Evolutionary conservation across 2,113 vertebrate genomes (phyloP).

Genomic region (Arenaria interpres): DNA sequence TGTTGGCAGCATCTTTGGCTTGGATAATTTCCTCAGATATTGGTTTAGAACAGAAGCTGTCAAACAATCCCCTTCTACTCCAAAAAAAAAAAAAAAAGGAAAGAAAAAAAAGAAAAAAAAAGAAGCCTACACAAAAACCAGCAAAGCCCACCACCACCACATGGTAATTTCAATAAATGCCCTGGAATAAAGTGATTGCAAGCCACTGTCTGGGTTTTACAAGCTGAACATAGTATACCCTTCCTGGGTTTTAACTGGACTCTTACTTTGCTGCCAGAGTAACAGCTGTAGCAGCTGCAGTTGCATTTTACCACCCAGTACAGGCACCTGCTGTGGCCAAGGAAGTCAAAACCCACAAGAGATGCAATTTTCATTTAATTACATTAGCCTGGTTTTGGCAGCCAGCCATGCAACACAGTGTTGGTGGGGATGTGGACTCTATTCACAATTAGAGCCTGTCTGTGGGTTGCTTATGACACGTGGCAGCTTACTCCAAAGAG

Average conservation of each 20-base stretch:
- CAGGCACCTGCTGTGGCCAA: conserved; percentile 61
- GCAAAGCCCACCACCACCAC: background rate
- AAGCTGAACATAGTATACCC: conserved; percentile 44
- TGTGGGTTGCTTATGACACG: background rate
- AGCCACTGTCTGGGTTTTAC: conserved; percentile 6
- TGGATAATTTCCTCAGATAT: conserved; percentile 2
- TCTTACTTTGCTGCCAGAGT: conserved; percentile 43
- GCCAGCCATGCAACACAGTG: background rate
- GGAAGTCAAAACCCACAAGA: conserved; percentile 64
- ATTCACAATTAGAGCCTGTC: conserved; percentile 11
- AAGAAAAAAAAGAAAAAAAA: too few species aligned
- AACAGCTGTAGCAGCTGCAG: conserved; percentile 75
- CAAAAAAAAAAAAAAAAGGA: background rate
- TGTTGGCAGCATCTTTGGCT: background rate
- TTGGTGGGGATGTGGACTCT: conserved; percentile 13
- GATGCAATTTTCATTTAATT: conserved; percentile 68
- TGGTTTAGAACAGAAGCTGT: background rate
- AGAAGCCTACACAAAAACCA: background rate
- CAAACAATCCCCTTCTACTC: background rate
- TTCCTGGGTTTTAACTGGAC: conserved; percentile 54
- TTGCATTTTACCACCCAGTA: conserved; percentile 51
- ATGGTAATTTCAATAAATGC: conserved; percentile 56
- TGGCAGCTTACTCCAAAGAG: conserved; percentile 8
- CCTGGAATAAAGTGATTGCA: conserved; percentile 36
- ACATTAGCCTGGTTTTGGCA: conserved; percentile 49